phyloP scores from a whole-genome alignment of 2,113 vertebrate species.

The Coryphaenoides rupestris region DNA sequence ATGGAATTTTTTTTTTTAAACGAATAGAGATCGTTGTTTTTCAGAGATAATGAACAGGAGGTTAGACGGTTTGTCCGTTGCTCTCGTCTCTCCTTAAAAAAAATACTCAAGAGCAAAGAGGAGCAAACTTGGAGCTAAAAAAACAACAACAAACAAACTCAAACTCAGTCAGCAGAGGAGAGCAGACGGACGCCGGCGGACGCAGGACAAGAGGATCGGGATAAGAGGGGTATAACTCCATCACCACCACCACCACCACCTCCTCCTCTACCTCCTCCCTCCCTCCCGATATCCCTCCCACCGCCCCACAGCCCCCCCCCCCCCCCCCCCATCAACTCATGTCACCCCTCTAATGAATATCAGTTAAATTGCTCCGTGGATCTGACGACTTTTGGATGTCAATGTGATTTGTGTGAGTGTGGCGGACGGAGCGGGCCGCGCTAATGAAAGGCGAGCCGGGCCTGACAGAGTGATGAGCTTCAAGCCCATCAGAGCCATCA shows the following conservation, averaged over 20 bases:
- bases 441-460: constrained; percentile 95
- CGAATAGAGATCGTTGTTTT: constrained; percentile 44
- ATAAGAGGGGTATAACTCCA: constrained; percentile 66
- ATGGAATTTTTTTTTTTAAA: too few relatives aligned
- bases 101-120: constrained; percentile 58
- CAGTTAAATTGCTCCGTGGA: constrained; percentile 99
- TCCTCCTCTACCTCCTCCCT: not conserved
- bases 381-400: constrained; percentile 98
- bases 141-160: constrained; percentile 72
- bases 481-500: constrained; percentile 91
- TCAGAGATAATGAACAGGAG: constrained; percentile 55
- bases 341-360: constrained; percentile 99
- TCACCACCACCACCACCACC: constrained; percentile 4
- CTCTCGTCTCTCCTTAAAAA: constrained; percentile 62
- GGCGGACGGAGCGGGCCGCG: constrained; percentile 91
- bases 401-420: constrained; percentile 99
- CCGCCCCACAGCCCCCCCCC: constrained; percentile 35
- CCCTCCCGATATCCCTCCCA: constrained; percentile 55
- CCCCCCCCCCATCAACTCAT: constrained; percentile 95
- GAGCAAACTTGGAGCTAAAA: constrained; percentile 32
- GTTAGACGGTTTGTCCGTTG: constrained; percentile 63
- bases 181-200: constrained; percentile 68
- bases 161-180: constrained; percentile 53
- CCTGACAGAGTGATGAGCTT: constrained; percentile 93
- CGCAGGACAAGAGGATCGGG: constrained; percentile 64